These are phyloP conservation scores for Hycleus phaleratus DNA, from an alignment of 1,140 invertebrate species.

Conservation along the genomic window DNA sequence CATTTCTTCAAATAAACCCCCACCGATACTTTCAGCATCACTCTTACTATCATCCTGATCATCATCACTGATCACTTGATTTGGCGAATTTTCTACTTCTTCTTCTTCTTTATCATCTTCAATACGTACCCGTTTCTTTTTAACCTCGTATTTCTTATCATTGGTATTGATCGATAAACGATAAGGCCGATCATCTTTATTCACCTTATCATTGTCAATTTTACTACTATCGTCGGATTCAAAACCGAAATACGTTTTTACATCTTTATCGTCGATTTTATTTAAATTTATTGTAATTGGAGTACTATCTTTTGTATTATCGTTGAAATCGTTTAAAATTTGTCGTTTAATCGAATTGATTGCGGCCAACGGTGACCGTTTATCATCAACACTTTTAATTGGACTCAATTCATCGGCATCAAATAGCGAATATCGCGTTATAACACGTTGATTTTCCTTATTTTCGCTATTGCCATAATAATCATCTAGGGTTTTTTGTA, in stretches of 20 bases:
- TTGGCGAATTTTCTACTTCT: neutral
- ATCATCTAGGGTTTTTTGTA: slow-evolving; percentile 15
- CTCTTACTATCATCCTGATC: neutral
- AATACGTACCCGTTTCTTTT: neutral
- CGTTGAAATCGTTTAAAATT: slow-evolving; percentile 9
- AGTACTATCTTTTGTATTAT: neutral
- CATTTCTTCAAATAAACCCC: slow-evolving; percentile 7
- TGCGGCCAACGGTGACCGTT: neutral
- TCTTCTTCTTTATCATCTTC: neutral
- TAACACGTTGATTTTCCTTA: slow-evolving; percentile 3
- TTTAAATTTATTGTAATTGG: neutral
- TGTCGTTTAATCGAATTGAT: slow-evolving; percentile 1
- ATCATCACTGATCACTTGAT: too few relatives aligned
- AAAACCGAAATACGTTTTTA: slow-evolving; percentile 18
- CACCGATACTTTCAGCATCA: slow-evolving; percentile 5
- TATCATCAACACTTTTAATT: slow-evolving; percentile 4
- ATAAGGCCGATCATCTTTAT: neutral
- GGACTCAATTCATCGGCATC: slow-evolving; percentile 21
- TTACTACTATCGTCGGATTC: neutral
- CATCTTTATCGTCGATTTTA: neutral
- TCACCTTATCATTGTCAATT: neutral
- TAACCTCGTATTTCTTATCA: slow-evolving; percentile 3
- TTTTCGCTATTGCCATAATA: slow-evolving; percentile 18
- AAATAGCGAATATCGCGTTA: slow-evolving; percentile 9
- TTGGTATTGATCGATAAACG: neutral